Evolutionary conservation across 2,113 vertebrate species (phyloP), one percentile per base, ranked within the genome.

Genomic region (Odocoileus virginianus): DNA sequence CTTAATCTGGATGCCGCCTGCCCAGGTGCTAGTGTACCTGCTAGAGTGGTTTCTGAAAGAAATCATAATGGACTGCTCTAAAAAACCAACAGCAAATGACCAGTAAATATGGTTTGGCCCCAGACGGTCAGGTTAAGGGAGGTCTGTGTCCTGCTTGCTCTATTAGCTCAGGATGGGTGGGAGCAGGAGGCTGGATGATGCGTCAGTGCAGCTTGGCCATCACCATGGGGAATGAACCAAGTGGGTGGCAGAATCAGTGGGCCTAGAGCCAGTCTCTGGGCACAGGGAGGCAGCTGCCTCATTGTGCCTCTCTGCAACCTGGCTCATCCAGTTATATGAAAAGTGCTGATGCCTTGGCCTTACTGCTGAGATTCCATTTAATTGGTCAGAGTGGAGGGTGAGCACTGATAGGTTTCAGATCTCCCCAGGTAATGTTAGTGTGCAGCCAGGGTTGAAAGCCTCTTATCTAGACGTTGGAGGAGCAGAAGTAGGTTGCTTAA

Each of bases 1-100:
- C n/a, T 95, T 60, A 30, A 23, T 82, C 58, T 83, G 25, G 86
- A 89, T 6, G 21, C 25, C 45, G 5, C 52, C 61, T 84, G 64
- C n/a, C 58, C 47, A 16, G 36, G 45, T n/a, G 19, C 52, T 47
- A 8, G 60, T 45, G 2, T 28, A 52, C 19, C 84, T 87, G 17
- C n/a, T 86, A 83, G 50, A 64, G 36, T 84, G 64, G 28, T 52
- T 86, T 93, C 76, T 84, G 55, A 33, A 88, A 78, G 82, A 91
- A 79, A 50, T 87, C 79, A 7, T 25, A 36, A 52, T 0, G 2
- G 52, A 13, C 10, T 7, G 0, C 2, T 6, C 30, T 36, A 81
- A n/a, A 79, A 40, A 30, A 83, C n/a, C 33, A 43, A 2, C 25
- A 82, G 19, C 23, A 58, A 43, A 43, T 52, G 54, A 19, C 36